Evolutionary conservation across 1,140 invertebrate species (phyloP).

Genomic region (Aphelinus certus): DNA sequence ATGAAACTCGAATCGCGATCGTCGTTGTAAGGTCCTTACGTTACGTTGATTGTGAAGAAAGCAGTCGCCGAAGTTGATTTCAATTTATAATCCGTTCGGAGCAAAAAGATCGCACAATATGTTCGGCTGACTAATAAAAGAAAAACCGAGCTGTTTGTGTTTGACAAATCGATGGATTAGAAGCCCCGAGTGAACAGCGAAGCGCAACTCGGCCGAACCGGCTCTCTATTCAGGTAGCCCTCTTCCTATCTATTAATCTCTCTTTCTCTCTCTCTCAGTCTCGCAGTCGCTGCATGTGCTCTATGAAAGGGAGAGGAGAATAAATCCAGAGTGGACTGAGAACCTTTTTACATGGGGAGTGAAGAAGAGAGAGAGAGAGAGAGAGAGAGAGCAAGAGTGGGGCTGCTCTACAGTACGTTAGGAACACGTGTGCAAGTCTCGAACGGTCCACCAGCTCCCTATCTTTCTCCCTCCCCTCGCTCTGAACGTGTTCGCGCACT

Average conservation of each 20-base stretch:
- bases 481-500: slow-evolving; percentile 53
- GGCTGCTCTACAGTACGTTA: slow-evolving; percentile 55
- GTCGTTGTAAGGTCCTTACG: too few species aligned
- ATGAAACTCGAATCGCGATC: too few species aligned
- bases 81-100: slow-evolving; percentile 22
- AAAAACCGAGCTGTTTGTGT: slow-evolving; percentile 28
- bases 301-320: slow-evolving; percentile 4
- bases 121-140: slow-evolving; percentile 4
- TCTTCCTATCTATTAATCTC: slow-evolving; percentile 24
- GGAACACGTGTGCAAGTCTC: slow-evolving; percentile 64
- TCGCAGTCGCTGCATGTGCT: neutral
- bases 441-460: slow-evolving; percentile 54
- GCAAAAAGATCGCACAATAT: slow-evolving; percentile 13
- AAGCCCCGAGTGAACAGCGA: slow-evolving; percentile 19
- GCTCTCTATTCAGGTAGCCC: slow-evolving; percentile 27
- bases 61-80: slow-evolving; percentile 22
- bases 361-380: too few species aligned
- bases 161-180: slow-evolving; percentile 35
- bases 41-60: slow-evolving; percentile 1
- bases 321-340: slow-evolving; percentile 49
- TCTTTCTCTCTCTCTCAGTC: slow-evolving; percentile 11
- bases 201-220: slow-evolving; percentile 11
- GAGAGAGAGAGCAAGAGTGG: too few species aligned
- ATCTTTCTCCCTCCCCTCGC: slow-evolving; percentile 10
- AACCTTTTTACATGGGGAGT: slow-evolving; percentile 48